These are phyloP conservation scores for Cichladusa arquata DNA, from an alignment of 2,113 vertebrate species.

Conservation along the genomic window DNA sequence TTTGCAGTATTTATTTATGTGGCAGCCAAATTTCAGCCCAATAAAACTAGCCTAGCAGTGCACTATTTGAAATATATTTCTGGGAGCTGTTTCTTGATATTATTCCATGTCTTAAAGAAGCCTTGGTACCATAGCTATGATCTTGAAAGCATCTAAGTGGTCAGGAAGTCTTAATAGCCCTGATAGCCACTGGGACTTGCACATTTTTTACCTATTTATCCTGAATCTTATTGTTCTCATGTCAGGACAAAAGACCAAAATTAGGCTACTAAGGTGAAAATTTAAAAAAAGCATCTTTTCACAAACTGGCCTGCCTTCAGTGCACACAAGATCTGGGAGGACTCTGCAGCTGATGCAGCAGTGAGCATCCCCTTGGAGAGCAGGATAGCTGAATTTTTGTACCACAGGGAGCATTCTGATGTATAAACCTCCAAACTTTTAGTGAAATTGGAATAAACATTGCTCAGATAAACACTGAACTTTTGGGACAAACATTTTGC, in stretches of 20 bases:
- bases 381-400: not conserved
- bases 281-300: not conserved
- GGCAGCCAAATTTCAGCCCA: not conserved
- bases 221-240: not conserved
- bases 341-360: not conserved
- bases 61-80: not conserved
- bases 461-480: not conserved
- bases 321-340: fast-evolving
- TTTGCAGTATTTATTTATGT: not conserved
- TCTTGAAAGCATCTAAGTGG: not conserved
- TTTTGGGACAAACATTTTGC: not conserved
- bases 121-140: not conserved
- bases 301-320: not conserved
- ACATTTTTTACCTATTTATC: not conserved
- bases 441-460: not conserved
- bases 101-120: not conserved
- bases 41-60: not conserved
- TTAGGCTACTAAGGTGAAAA: not conserved
- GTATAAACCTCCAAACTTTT: not conserved
- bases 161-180: not conserved
- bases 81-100: not conserved
- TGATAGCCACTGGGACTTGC: not conserved
- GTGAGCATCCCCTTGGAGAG: not conserved
- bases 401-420: fast-evolving
- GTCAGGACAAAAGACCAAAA: not conserved